Evolutionary conservation across 2,113 vertebrate genomes (phyloP).

Genomic region (Ardeotis arabs): DNA sequence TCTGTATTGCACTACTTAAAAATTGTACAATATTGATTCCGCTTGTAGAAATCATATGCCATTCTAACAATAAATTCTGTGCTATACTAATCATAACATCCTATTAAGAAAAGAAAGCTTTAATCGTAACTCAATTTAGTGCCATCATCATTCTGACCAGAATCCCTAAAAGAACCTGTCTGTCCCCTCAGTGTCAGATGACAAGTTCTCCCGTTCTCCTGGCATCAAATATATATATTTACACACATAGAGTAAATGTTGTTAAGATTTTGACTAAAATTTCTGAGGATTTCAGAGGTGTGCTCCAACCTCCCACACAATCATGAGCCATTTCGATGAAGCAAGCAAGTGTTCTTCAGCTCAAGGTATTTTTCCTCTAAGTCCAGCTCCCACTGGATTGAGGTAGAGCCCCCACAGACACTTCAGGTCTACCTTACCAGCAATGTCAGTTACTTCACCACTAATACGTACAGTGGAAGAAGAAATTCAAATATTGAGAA

Average conservation of each 20-base stretch:
- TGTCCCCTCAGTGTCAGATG: neutral
- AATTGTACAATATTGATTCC: neutral
- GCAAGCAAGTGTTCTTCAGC: accelerated
- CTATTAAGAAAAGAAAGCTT: neutral
- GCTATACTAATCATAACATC: neutral
- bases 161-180: neutral
- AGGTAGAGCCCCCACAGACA: neutral
- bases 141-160: neutral
- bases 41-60: neutral
- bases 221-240: neutral
- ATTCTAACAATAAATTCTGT: neutral
- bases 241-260: neutral
- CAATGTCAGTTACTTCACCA: neutral
- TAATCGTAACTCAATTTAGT: neutral
- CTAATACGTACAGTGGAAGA: neutral
- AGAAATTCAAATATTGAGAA: neutral
- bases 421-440: neutral
- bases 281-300: neutral
- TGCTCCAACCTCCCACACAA: neutral
- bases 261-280: neutral
- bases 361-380: neutral
- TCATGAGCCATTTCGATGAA: accelerated
- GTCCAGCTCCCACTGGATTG: neutral
- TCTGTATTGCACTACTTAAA: neutral
- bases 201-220: neutral